A percentile compares a stretch with the other conserved stretches of the same genome.
Evolutionary conservation across 2,113 vertebrate species (phyloP).

Genomic region (Corythornis vintsioides): DNA sequence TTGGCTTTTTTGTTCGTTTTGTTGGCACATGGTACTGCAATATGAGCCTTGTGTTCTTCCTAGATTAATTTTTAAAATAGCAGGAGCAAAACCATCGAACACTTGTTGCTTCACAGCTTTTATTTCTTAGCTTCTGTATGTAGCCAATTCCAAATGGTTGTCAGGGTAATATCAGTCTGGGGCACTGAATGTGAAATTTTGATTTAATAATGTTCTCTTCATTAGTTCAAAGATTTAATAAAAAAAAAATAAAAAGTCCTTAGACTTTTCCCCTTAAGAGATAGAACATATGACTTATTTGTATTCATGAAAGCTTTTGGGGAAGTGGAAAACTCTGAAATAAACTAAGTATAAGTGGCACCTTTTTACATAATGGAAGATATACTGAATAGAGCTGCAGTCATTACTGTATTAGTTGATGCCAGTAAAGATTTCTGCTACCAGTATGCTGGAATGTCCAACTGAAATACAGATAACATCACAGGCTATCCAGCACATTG

Average conservation of each 20-base stretch:
- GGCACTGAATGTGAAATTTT: background rate
- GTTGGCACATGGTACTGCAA: background rate
- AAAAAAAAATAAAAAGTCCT: background rate
- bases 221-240: background rate
- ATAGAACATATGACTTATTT: background rate
- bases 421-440: background rate
- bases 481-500: background rate
- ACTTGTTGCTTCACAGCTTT: background rate
- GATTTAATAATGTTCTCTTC: background rate
- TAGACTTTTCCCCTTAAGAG: background rate
- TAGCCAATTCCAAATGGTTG: background rate
- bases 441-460: background rate
- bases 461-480: background rate
- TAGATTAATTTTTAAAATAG: conserved; percentile 9
- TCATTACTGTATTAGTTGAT: background rate
- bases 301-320: background rate
- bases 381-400: background rate
- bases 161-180: background rate
- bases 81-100: background rate
- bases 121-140: background rate
- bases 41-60: background rate
- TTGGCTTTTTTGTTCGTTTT: no score
- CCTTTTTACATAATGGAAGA: background rate
- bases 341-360: background rate
- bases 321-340: background rate